phyloP scores from a whole-genome alignment of 2,797 vertebrate species.

The Masticophis lateralis region DNA sequence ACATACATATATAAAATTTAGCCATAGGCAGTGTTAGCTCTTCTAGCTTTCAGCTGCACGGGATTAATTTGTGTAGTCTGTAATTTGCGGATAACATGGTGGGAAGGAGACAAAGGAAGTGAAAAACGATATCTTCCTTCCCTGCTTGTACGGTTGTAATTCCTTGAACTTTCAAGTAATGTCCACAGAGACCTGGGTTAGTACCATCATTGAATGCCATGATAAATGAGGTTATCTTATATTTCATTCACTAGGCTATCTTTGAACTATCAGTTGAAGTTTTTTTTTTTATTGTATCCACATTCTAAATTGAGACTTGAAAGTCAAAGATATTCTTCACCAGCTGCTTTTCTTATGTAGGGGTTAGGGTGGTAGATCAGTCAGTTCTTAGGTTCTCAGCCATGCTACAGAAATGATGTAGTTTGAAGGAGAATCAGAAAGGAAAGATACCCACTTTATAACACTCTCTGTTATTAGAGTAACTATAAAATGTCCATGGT shows the following conservation, averaged over 20 bases:
- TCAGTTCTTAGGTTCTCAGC: not conserved
- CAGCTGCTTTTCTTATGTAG: not conserved
- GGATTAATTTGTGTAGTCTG: not conserved
- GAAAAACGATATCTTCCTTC: not conserved
- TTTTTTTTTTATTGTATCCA: not conserved
- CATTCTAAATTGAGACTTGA: not conserved
- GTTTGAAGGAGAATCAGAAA: not conserved
- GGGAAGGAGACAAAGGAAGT: not conserved
- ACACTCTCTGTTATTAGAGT: not conserved
- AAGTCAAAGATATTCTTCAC: not conserved
- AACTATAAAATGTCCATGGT: not conserved
- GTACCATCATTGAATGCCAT: not conserved
- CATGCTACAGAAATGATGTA: not conserved
- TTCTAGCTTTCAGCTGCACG: not conserved
- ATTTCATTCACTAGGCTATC: not conserved
- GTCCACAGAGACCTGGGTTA: not conserved
- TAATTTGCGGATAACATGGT: not conserved
- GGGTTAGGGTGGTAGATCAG: not conserved
- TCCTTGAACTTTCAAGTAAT: not conserved
- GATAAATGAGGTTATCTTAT: not conserved
- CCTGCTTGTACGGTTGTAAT: not conserved
- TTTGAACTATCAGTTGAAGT: not conserved
- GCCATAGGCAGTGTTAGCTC: too few relatives aligned
- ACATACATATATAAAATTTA: too few relatives aligned
- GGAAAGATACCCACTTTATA: not conserved